Conservation (phyloP, 2,888 invertebrate species). For the Trichopria drosophilae region DNA sequence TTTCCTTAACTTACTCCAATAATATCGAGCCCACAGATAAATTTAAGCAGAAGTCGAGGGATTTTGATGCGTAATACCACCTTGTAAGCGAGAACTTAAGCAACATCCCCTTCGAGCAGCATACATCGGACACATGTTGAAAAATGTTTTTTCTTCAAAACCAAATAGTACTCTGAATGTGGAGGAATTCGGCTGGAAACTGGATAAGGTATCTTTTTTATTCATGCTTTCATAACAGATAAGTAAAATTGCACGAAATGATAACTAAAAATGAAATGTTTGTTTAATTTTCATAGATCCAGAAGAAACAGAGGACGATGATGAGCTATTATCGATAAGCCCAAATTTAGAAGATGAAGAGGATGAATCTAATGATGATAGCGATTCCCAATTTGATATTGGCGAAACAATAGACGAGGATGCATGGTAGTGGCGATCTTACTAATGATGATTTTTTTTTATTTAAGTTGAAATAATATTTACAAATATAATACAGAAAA, state of each 20-base stretch:
- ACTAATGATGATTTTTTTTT: too few species aligned
- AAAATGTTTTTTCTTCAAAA: too few species aligned
- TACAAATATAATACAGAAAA: too few species aligned
- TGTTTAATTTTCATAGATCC: conserved; percentile 9
- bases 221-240: too few species aligned
- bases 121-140: conserved; percentile 16
- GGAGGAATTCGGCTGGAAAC: too few species aligned
- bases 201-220: too few species aligned
- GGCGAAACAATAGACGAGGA: conserved; percentile 3
- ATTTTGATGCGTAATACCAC: conserved; percentile 4
- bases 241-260: neutral
- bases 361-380: conserved; percentile 1
- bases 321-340: neutral
- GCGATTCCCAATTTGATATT: conserved; percentile 6
- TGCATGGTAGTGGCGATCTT: too few species aligned
- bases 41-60: too few species aligned
- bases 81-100: conserved; percentile 8
- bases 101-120: conserved; percentile 9
- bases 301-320: conserved; percentile 1
- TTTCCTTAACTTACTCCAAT: conserved; percentile 4
- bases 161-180: too few species aligned
- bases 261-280: conserved; percentile 6
- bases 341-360: conserved; percentile 3
- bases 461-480: too few species aligned
- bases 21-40: too few species aligned